Conservation (phyloP, 2,113 vertebrate genomes). For the Gracilinanus agilis region DNA sequence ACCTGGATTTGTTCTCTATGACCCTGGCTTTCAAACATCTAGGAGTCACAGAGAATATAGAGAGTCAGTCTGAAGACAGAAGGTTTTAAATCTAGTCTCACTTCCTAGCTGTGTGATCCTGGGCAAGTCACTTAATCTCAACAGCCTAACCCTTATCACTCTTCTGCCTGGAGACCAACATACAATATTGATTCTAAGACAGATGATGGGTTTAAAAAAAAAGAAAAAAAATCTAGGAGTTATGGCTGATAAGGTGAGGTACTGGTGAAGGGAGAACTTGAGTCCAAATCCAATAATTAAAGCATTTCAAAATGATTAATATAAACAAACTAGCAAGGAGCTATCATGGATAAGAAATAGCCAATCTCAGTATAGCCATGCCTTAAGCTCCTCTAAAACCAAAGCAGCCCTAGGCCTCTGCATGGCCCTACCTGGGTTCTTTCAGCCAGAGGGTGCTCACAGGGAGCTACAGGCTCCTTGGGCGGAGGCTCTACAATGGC, state of each 20-base stretch:
- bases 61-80: no score
- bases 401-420: background rate
- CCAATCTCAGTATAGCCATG: no score
- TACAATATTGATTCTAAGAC: no score
- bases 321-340: background rate
- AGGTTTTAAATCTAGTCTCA: no score
- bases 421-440: constrained; percentile 81
- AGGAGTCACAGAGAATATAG: background rate
- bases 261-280: background rate
- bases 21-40: background rate
- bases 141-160: no score
- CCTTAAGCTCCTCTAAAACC: background rate
- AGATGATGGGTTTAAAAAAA: no score
- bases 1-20: no score
- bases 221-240: background rate
- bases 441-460: constrained; percentile 78
- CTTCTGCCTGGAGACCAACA: no score
- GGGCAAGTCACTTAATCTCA: no score
- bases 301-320: background rate
- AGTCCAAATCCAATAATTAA: background rate
- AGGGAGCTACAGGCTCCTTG: constrained; percentile 67
- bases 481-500: constrained; percentile 53
- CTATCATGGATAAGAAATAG: background rate
- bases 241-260: background rate
- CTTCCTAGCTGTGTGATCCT: no score